Conservation (phyloP, 1,140 invertebrate genomes). For the Acromyrmex heyeri region DNA sequence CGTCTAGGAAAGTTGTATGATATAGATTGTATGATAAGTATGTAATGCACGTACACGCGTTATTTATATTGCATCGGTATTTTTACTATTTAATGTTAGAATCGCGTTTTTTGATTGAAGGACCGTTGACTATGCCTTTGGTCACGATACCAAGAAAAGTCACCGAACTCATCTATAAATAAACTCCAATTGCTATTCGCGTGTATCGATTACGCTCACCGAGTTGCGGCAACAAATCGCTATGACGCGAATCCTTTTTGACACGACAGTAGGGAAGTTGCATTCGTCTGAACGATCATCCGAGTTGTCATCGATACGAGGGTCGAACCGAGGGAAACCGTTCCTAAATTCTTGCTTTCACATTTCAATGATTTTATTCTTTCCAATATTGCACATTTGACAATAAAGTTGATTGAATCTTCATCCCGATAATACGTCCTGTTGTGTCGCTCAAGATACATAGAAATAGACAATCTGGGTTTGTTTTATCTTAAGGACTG, state of each 20-base stretch:
- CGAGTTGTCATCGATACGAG: slow-evolving; percentile 26
- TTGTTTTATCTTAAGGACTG: neutral
- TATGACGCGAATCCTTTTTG: slow-evolving; percentile 33
- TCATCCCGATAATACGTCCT: neutral
- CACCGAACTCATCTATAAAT: slow-evolving; percentile 73
- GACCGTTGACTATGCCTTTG: neutral
- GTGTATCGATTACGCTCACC: slow-evolving; percentile 64
- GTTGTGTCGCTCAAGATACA: neutral
- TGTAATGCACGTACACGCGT: neutral
- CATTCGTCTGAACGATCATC: slow-evolving; percentile 25
- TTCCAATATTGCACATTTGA: neutral
- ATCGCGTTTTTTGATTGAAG: slow-evolving; percentile 13
- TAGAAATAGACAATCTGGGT: neutral
- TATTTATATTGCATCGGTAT: neutral
- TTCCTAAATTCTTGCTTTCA: slow-evolving; percentile 10
- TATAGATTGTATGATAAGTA: neutral
- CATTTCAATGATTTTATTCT: slow-evolving; percentile 10
- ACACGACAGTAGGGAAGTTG: slow-evolving; percentile 23
- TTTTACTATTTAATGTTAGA: slow-evolving; percentile 35
- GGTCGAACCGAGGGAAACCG: neutral
- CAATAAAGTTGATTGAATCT: slow-evolving; percentile 5
- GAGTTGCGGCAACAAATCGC: slow-evolving; percentile 43
- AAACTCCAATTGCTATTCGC: slow-evolving; percentile 59
- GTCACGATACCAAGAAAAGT: slow-evolving; percentile 55
- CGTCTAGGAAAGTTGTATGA: neutral